Evolutionary conservation across 2,113 vertebrate species (phyloP), one percentile per base, ranked within the genome.

Genomic region (Xenopus tropicalis): DNA sequence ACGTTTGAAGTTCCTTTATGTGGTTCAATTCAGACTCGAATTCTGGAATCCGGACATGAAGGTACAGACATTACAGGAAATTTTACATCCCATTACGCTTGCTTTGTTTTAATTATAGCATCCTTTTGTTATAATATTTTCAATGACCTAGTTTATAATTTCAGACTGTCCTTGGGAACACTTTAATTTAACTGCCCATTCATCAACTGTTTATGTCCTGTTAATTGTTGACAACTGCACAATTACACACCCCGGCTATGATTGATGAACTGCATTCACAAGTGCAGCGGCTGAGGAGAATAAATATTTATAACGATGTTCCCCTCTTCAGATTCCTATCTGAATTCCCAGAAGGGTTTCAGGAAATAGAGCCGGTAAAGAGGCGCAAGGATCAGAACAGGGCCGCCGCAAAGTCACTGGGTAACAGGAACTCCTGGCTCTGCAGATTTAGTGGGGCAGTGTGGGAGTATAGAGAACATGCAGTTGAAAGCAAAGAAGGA

Each of bases 101-200:
- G 88, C 88, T 93, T 93, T 94, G 91, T 93, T 95, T 94, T 95
- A 96, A 97, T 97, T 94, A 94, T 89, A 92, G 86, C 85, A 85
- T 82, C 87, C 85, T 89, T 56, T 88, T 92, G 93, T 92, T 91
- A 90, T 86, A 89, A 91, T 90, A 88, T 83, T 90, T 85, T 85
- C 91, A 90, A 86, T 88, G 90, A 92, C 90, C 85, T 86, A 85
- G 86, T 85, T 85, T 88, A 87, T 92, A 91, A 93, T 93, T 90
- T 87, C 85, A 87, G 83, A 77, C 85, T 87, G 84, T 93, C 88
- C 88, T 86, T 83, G 86, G 81, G 89, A 93, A 87, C 87, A 88
- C 82, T 92, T 89, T 81, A 90, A 91, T 91, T 91, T 88, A 82
- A 83, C 80, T 80, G 83, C 88, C 88, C 91, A 90, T 93, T 93